Base-by-base conservation (phyloP, 30 jellyfish, hydroid and myxozoan genomes). In the Clytia hemisphaerica region DNA sequence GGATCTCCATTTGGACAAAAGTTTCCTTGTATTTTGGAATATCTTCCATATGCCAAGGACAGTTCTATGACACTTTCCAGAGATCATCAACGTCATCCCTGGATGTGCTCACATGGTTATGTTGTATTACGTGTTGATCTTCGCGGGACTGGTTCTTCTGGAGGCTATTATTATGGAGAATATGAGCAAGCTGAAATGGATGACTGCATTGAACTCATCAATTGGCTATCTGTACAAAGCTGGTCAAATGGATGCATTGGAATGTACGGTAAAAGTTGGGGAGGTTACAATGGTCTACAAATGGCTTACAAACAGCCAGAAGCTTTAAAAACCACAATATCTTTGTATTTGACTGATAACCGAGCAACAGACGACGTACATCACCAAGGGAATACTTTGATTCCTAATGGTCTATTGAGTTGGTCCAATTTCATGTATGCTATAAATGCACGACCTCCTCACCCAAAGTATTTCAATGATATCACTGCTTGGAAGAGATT, bases 201-300 rank as follows among this genome's bases (percentile, higher is more conserved):
- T 48, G 83, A 71, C 53, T 36, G 80, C 15, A 42, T 71, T 25
- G 83, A 71, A 32, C 28, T 71, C 6, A 71, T 71, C 21, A 80
- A 71, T 9, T 71, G 83, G 88, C 24, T 75, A 27, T 75, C 57
- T 10, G 9, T 16, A 76, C 73, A 75, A 46, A 0, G 37, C 7
- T 75, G 88, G 88, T 75, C 75, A 27, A 61, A 37, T 42, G 88
- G 88, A 6, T 61, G 58, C 16, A 76, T 75, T 27, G 88, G 88
- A 3, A 75, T 75, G 88, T 58, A 58, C 33, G 88, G 88, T 27
- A 75, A 58, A 60, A 53, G 83, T 19, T 75, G 88, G 88, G 88
- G 88, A 27, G 88, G 88, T 6, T 75, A 61, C 29, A 75, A 75
- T 40, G 84, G 88, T 42, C 37, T 75, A 21, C 88, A 75, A 75